Conservation (phyloP, 2,113 vertebrate genomes). For the Coreoperca whiteheadi region DNA sequence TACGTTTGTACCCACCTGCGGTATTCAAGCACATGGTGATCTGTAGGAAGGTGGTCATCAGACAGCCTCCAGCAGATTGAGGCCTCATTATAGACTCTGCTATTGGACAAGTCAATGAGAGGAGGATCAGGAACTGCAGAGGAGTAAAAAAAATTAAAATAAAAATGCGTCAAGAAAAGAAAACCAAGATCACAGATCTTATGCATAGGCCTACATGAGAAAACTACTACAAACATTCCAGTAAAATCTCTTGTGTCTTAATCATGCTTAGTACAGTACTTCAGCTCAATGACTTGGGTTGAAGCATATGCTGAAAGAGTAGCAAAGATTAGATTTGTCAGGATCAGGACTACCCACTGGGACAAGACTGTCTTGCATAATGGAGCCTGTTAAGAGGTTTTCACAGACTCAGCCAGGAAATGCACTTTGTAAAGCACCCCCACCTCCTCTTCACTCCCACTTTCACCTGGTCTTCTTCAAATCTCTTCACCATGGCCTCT, state of each 20-base stretch:
- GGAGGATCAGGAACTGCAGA: slow-evolving; percentile 90
- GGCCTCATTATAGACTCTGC: slow-evolving; percentile 91
- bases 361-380: slow-evolving; percentile 62
- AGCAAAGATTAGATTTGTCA: slow-evolving; percentile 51
- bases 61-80: slow-evolving; percentile 91
- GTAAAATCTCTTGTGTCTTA: slow-evolving; percentile 18
- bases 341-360: slow-evolving; percentile 51
- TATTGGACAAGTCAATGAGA: slow-evolving; percentile 89
- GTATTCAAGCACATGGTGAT: slow-evolving; percentile 92
- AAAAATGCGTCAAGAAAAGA: background rate
- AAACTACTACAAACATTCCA: background rate
- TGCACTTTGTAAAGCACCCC: slow-evolving; percentile 43
- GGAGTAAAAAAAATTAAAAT: too few species aligned
- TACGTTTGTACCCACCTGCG: slow-evolving; percentile 78
- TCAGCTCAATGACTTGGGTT: slow-evolving; percentile 36
- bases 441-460: background rate
- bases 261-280: slow-evolving; percentile 23
- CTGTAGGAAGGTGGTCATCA: slow-evolving; percentile 86
- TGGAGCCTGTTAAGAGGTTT: slow-evolving; percentile 67
- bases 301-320: slow-evolving; percentile 40
- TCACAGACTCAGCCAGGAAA: slow-evolving; percentile 62
- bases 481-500: background rate
- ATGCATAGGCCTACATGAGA: background rate
- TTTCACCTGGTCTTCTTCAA: background rate
- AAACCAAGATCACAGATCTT: background rate